Percentiles rank a stretch among this genome's conserved stretches.
Conservation (phyloP, 2,888 invertebrate genomes). For the Oegoconia quadripuncta region DNA sequence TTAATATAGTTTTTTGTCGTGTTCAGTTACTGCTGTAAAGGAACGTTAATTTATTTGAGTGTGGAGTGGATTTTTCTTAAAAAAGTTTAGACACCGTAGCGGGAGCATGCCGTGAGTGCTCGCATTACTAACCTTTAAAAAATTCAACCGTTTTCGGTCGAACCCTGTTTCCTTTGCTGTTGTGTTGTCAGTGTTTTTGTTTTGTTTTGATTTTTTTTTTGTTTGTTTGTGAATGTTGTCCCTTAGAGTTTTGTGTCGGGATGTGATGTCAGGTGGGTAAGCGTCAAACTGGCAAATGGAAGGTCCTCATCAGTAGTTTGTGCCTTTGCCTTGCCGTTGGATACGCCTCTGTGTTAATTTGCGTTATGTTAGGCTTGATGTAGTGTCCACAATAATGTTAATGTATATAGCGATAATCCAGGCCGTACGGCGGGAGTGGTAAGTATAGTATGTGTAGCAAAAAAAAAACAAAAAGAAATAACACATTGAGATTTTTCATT, state of each 20-base stretch:
- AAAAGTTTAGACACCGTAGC: slow-evolving; percentile 29
- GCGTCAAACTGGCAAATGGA: slow-evolving; percentile 59
- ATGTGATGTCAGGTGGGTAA: slow-evolving; percentile 61
- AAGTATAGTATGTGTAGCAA: slow-evolving; percentile 57
- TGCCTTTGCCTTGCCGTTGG: slow-evolving; percentile 61
- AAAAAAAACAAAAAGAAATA: slow-evolving; percentile 38
- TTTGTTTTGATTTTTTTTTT: slow-evolving; percentile 39
- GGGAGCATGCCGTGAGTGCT: slow-evolving; percentile 67
- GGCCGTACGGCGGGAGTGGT: slow-evolving; percentile 44
- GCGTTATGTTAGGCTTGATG: slow-evolving; percentile 74
- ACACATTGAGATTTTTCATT: slow-evolving; percentile 30
- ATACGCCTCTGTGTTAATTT: slow-evolving; percentile 70
- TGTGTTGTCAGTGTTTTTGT: slow-evolving; percentile 64
- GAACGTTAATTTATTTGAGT: slow-evolving; percentile 64
- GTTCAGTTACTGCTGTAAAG: slow-evolving; percentile 67
- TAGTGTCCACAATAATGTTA: slow-evolving; percentile 56
- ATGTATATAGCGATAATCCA: slow-evolving; percentile 45
- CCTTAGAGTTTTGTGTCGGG: slow-evolving; percentile 53
- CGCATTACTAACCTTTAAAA: slow-evolving; percentile 54
- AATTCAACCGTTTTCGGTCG: slow-evolving; percentile 47
- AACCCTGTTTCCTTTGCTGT: slow-evolving; percentile 65
- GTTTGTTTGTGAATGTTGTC: slow-evolving; percentile 64
- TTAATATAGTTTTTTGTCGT: slow-evolving; percentile 41
- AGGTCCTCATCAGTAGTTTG: slow-evolving; percentile 44
- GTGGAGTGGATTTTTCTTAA: slow-evolving; percentile 74